A percentile compares a stretch with the other conserved stretches of the same genome.
phyloP scores from a whole-genome alignment of 2,113 vertebrate species.

The Vulpes lagopus region DNA sequence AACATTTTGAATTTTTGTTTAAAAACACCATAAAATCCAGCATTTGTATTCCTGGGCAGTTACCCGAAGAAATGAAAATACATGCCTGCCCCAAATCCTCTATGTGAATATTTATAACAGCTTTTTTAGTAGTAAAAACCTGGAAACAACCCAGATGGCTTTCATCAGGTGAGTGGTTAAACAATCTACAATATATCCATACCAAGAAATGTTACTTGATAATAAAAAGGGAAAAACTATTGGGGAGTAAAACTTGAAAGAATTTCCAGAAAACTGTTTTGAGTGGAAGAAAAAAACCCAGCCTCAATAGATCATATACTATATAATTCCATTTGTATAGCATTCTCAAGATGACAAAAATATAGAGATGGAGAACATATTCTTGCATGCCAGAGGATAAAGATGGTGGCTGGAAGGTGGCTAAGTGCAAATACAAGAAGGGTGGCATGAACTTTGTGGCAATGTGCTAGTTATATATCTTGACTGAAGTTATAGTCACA shows the following conservation, averaged over 20 bases:
- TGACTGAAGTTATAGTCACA: background rate
- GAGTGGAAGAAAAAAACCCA: background rate
- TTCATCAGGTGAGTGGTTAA: background rate
- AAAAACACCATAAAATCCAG: background rate
- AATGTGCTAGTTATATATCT: background rate
- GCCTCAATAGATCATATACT: background rate
- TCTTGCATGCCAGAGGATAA: background rate
- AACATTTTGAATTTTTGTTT: background rate
- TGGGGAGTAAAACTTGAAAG: background rate
- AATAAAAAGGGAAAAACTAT: background rate
- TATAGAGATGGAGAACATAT: background rate
- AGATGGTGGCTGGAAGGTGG: background rate
- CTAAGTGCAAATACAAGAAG: background rate
- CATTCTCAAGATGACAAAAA: slow-evolving; percentile 10
- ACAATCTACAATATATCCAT: background rate
- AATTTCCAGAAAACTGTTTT: background rate
- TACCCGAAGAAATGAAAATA: background rate
- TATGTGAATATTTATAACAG: background rate
- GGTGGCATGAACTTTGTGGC: background rate
- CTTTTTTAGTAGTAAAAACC: background rate
- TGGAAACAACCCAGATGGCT: background rate
- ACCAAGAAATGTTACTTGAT: background rate
- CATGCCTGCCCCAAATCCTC: background rate
- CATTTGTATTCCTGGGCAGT: background rate
- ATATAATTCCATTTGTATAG: background rate